Percentiles rank a stretch among this genome's conserved stretches.
phyloP scores from a whole-genome alignment of 2,888 invertebrate species.

The Alloplasta piceator region DNA sequence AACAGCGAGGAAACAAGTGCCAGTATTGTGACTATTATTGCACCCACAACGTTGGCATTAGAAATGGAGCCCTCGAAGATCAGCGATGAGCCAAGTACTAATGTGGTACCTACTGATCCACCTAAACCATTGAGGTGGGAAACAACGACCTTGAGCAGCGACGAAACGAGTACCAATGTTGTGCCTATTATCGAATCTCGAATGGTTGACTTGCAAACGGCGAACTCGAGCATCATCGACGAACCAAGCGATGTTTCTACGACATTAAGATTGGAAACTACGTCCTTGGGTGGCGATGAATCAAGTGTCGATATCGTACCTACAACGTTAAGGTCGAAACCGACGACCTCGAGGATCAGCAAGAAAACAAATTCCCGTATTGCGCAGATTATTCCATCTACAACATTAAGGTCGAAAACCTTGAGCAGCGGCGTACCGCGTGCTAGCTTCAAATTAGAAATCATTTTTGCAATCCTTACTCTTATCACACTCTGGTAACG shows the following conservation, averaged over 20 bases:
- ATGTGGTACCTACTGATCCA: neutral
- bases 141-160: no score
- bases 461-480: neutral
- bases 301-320: neutral
- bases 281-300: neutral
- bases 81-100: no score
- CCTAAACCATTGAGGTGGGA: no score
- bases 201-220: neutral
- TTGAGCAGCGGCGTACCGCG: neutral
- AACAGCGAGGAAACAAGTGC: no score
- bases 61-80: neutral
- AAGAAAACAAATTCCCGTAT: neutral
- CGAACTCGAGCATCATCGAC: neutral
- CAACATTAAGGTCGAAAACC: neutral
- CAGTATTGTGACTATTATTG: no score
- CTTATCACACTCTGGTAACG: neutral
- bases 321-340: neutral
- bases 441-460: neutral
- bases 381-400: neutral
- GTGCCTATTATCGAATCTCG: no score
- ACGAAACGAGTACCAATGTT: no score
- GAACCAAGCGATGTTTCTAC: neutral
- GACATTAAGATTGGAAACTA: neutral
- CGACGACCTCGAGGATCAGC: neutral
- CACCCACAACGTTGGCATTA: no score